Percentiles rank a stretch among this genome's conserved stretches.
These are phyloP conservation scores for Leptinotarsa undecemlineata DNA, from an alignment of 1,140 invertebrate species.

Conservation along the genomic window DNA sequence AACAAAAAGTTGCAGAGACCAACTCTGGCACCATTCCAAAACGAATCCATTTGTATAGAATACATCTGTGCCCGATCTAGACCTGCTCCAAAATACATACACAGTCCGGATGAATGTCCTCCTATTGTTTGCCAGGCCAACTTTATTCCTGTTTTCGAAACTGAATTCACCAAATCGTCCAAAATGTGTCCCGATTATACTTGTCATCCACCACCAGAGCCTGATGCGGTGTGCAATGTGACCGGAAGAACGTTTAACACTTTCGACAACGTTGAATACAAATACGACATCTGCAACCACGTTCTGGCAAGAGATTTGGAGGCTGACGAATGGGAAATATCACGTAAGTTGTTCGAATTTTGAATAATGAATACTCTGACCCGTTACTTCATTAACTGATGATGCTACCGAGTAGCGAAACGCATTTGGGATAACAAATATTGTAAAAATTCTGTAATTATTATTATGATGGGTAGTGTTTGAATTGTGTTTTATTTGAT, in stretches of 20 bases:
- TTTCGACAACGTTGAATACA: constrained; percentile 76
- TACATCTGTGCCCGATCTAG: constrained; percentile 60
- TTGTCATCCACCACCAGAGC: constrained; percentile 64
- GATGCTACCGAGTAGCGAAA: no score
- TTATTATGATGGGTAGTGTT: background rate
- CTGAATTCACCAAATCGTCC: constrained; percentile 9
- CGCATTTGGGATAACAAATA: no score
- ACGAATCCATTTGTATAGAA: constrained; percentile 39
- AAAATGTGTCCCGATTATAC: constrained; percentile 54
- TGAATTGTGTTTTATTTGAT: background rate
- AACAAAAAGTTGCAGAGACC: no score
- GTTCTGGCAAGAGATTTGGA: constrained; percentile 71
- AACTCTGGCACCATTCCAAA: no score
- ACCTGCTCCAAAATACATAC: constrained; percentile 51
- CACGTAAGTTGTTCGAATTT: constrained; percentile 58
- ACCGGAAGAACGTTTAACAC: constrained; percentile 76
- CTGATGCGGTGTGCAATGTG: constrained; percentile 70
- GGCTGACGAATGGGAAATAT: constrained; percentile 67
- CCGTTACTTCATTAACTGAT: no score
- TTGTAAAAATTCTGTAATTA: background rate
- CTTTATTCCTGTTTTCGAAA: constrained; percentile 55
- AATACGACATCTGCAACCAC: constrained; percentile 81
- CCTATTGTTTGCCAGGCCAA: constrained; percentile 62
- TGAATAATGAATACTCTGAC: no score
- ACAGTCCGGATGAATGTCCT: constrained; percentile 56